Evolutionary conservation across 2,113 vertebrate species (phyloP), one percentile per base, ranked within the genome.

Genomic region (Passer montanus): DNA sequence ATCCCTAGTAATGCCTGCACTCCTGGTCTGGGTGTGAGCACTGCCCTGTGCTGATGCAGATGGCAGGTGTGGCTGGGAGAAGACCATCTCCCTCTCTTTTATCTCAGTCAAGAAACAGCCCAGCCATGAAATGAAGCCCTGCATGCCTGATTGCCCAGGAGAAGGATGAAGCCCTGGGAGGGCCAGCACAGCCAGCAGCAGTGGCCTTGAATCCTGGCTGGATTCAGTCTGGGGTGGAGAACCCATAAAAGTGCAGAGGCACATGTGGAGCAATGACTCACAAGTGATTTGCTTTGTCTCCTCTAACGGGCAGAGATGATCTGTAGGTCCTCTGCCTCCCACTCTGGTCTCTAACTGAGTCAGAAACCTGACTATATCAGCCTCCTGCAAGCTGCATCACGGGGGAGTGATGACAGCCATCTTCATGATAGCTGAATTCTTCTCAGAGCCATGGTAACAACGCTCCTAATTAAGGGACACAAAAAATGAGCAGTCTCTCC

Each of bases 381-480:
- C 53, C 56, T 82, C 46, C 74, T 91, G 53, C 69, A 91, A 87
- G 60, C 89, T 92, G 37, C 59, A 26, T 46, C 66, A 53, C 3
- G 39, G 80, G 26, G 47, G 58, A 75, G 74, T 56, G 66, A 89
- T 89, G 78, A 78, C 52, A 89, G n/a, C n/a, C 7, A 1, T 66
- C 62, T 87, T 60, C 24, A 16, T 13, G 74, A 79, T 24, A 33
- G n/a, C 1, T 67, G 44, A 74, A 39, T 69, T 77, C 66, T 72
- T 85, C 88, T 66, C 59, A 92, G 89, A 93, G 52, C 52, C 69
- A 75, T 79, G 69, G 74, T 90, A 93, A 91, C 67, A 58, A 39
- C 20, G 4, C 24, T 93, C 16, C 35, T 82, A 85, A 84, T 72
- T 78, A 91, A 89, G 37, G n/a, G 78, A 68, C 41, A 77, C n/a